Percentiles rank a stretch among this genome's conserved stretches.
Conservation (phyloP, 2,888 invertebrate species). For the Dinocampus coccinellae region DNA sequence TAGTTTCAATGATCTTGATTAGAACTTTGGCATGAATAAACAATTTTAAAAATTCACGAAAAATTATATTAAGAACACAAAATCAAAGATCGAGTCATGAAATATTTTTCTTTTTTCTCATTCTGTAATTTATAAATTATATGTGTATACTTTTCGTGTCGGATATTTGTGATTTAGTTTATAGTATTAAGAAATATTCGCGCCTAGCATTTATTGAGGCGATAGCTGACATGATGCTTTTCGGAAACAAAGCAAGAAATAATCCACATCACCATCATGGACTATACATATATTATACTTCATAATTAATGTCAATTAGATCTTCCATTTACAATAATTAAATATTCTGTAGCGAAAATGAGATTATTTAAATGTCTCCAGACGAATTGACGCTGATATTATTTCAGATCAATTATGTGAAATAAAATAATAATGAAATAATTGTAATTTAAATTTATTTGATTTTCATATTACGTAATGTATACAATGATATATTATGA, state of each 20-base stretch:
- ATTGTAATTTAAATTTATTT: neutral
- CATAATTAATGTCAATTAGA: neutral
- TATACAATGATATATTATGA: neutral
- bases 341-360: neutral
- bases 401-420: neutral
- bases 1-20: no score
- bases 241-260: neutral
- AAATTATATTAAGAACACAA: neutral
- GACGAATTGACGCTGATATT: neutral
- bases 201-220: neutral
- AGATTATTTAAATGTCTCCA: neutral
- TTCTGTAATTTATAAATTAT: neutral
- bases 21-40: no score
- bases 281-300: neutral
- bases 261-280: neutral
- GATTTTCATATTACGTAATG: neutral
- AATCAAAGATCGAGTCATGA: neutral
- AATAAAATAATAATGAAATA: neutral
- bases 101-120: no score
- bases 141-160: neutral
- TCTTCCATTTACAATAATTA: neutral
- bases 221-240: neutral
- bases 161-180: neutral
- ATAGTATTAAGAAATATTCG: neutral
- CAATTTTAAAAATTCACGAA: neutral